Percentiles rank a stretch among this genome's conserved stretches.
Conservation (phyloP, 1,140 invertebrate species). For the Drosophila neocordata region DNA sequence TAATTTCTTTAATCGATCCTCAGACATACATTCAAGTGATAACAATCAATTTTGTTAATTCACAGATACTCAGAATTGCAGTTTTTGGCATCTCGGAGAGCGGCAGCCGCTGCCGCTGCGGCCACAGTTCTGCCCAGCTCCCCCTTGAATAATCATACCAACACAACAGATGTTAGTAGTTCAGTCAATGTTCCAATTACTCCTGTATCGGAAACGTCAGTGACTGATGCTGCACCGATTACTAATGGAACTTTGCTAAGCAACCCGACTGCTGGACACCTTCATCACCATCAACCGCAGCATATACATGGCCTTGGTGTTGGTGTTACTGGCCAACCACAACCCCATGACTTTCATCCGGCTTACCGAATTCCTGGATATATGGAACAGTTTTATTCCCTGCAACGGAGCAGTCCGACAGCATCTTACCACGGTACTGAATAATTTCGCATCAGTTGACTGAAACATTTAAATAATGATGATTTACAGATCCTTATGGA, state of each 20-base stretch:
- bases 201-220: conserved; percentile 3
- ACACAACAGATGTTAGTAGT: conserved; percentile 53
- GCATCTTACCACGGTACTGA: conserved; percentile 84
- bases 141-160: conserved; percentile 30
- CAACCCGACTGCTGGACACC: conserved; percentile 19
- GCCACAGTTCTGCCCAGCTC: conserved; percentile 66
- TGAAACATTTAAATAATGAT: background rate
- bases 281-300: conserved; percentile 48
- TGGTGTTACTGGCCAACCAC: conserved; percentile 43
- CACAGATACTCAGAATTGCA: conserved; percentile 77
- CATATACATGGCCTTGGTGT: conserved; percentile 43
- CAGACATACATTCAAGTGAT: too few species aligned
- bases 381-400: conserved; percentile 88
- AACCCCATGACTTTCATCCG: conserved; percentile 84
- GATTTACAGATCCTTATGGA: conserved; percentile 63
- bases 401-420: conserved; percentile 84
- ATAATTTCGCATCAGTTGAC: conserved; percentile 16
- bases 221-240: conserved; percentile 32
- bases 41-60: conserved; percentile 6
- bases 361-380: conserved; percentile 87
- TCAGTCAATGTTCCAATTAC: conserved; percentile 43
- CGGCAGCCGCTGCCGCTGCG: conserved; percentile 80
- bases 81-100: conserved; percentile 77
- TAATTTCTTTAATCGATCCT: too few species aligned
- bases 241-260: conserved; percentile 32